Conservation (phyloP, 2,113 vertebrate species). For the Aplodontia rufa region DNA sequence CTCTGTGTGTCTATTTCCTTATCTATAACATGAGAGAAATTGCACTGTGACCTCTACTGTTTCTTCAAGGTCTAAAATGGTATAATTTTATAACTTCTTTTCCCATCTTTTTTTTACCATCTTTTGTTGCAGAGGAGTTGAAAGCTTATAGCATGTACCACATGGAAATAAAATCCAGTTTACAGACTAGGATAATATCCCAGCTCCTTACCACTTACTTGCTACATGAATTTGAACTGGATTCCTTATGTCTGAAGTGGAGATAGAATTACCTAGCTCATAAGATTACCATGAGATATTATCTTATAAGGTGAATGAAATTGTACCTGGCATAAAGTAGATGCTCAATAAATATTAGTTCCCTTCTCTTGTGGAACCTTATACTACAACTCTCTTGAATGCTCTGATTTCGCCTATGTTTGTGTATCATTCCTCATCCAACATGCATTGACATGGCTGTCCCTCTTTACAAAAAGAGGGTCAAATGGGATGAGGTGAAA, state of each 20-base stretch:
- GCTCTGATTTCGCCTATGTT: not conserved
- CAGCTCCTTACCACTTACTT: not conserved
- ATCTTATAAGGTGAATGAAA: constrained; percentile 17
- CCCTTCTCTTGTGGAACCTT: not conserved
- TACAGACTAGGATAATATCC: not conserved
- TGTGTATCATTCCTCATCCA: not conserved
- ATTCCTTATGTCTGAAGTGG: not conserved
- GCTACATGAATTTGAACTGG: not conserved
- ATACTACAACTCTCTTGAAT: not conserved
- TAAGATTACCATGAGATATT: not conserved
- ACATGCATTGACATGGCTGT: not conserved
- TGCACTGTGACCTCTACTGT: not conserved
- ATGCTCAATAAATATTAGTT: not conserved
- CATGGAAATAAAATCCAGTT: constrained; percentile 26
- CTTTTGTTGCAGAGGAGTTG: not conserved
- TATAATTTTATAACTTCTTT: constrained; percentile 36
- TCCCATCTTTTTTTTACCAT: not conserved
- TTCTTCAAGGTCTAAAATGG: constrained; percentile 47
- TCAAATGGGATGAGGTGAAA: not conserved
- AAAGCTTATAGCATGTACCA: not conserved
- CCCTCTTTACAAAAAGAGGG: not conserved
- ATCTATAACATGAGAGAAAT: constrained; percentile 49
- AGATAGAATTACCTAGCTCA: not conserved
- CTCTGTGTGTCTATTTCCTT: constrained; percentile 30
- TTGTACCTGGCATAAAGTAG: not conserved